Base-by-base conservation (phyloP, 2,113 vertebrate species). In the Brachyhypopomus gauderio region DNA sequence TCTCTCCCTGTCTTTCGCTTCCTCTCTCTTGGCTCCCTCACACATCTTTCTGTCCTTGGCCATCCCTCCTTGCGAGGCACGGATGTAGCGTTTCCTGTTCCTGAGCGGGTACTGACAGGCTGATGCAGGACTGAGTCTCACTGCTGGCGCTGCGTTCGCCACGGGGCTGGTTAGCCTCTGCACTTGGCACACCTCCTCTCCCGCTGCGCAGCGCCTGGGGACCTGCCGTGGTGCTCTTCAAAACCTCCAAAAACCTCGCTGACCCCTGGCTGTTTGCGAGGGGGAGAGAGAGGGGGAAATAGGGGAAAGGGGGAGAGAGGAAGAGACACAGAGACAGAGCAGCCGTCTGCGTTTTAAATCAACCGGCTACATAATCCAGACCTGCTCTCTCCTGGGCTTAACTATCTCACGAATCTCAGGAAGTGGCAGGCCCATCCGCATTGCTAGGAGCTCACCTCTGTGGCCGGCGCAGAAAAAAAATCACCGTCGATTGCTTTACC, bases 61-160 rank as follows among this genome's bases (percentile, higher is more conserved):
- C 56, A 52, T 73, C 34, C 78, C 66, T 45, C 55, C 69, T 38
- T 59, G 82, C 55, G 66, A 79, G 79, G 27, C 77, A 14, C 60
- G 63, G 79, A 85, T 79, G 59, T 64, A 36, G 77, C 19, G 22
- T 76, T 80, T 86, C 79, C 75, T 84, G 77, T 88, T 85, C 75
- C 83, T 60, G 74, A 75, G 56, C 66, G 48, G 36, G 62, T 45
- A 64, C 38, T 79, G 76, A 69, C 63, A 85, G 66, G 56, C 45
- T 60, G 27, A 34, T 34, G 77, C 36, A 73, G 41, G 58, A 38
- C 64, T 34, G 60, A 64, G 67, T 52, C 66, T 52, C 80, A 66
- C 23, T 20, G n/a, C 30, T 48, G 60, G 23, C 52, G 38, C 45
- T 72, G 27, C 72, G 41, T 34, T 74, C 70, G 66, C 30, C 30